phyloP scores from a whole-genome alignment of 1,140 invertebrate species.

The Hycleus phaleratus region DNA sequence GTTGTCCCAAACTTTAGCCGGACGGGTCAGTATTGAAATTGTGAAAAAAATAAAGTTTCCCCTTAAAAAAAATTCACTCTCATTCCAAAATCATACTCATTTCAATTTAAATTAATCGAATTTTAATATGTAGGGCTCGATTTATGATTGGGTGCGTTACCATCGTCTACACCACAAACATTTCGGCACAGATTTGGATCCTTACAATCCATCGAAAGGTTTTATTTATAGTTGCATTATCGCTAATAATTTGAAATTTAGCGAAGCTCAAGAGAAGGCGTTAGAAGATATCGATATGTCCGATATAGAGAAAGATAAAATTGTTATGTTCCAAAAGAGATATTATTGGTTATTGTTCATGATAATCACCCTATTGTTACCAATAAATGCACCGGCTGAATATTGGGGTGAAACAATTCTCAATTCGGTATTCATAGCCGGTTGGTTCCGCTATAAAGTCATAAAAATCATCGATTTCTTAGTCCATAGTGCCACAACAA shows the following conservation, averaged over 20 bases:
- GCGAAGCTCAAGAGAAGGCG: constrained; percentile 61
- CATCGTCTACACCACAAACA: constrained; percentile 88
- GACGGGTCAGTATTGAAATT: constrained; percentile 56
- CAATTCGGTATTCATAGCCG: constrained; percentile 38
- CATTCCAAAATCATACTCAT: not conserved
- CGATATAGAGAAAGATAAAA: constrained; percentile 75
- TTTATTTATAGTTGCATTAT: constrained; percentile 80
- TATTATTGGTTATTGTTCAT: constrained; percentile 64
- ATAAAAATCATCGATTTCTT: constrained; percentile 54
- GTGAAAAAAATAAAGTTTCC: too few species aligned
- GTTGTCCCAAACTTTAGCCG: constrained; percentile 69
- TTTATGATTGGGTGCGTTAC: constrained; percentile 69
- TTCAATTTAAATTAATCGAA: not conserved
- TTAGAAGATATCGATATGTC: constrained; percentile 71
- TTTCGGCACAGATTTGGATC: constrained; percentile 82
- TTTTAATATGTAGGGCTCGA: constrained; percentile 40
- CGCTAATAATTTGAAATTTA: constrained; percentile 53
- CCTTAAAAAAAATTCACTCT: not conserved
- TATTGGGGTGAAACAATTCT: constrained; percentile 61
- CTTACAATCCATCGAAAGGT: constrained; percentile 78
- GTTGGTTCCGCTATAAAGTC: constrained; percentile 56
- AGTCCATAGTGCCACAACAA: constrained; percentile 57
- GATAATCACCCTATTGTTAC: constrained; percentile 58
- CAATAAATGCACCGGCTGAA: constrained; percentile 62
- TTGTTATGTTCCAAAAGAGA: constrained; percentile 80